phyloP scores from a whole-genome alignment of 2,888 invertebrate genomes.

The Nomada fucata region DNA sequence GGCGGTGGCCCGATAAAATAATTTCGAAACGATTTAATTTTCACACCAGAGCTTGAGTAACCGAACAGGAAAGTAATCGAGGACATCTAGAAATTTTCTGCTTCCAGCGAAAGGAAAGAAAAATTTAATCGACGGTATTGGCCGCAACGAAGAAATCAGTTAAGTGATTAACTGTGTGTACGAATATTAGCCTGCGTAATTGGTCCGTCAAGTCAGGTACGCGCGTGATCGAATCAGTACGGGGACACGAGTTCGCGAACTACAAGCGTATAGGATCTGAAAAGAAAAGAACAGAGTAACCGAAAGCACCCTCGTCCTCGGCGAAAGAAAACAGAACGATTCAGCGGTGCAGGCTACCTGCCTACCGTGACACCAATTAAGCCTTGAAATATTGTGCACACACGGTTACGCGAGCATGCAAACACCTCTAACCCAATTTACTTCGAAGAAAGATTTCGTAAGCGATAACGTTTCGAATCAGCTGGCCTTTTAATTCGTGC shows the following conservation, averaged over 20 bases:
- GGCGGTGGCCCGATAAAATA: too few species aligned
- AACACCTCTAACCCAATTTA: slow-evolving; percentile 58
- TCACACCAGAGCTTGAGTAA: too few species aligned
- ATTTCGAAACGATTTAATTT: too few species aligned
- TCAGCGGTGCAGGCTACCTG: slow-evolving; percentile 19
- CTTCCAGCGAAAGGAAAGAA: too few species aligned
- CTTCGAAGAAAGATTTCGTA: slow-evolving; percentile 45
- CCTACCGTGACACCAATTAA: slow-evolving; percentile 57
- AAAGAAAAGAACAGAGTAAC: slow-evolving; percentile 2
- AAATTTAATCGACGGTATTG: too few species aligned
- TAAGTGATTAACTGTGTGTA: too few species aligned
- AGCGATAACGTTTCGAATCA: slow-evolving; percentile 49
- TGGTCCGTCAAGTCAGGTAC: background rate
- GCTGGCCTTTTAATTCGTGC: slow-evolving; percentile 32
- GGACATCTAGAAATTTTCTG: too few species aligned
- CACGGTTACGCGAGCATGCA: slow-evolving; percentile 53
- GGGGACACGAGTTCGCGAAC: background rate
- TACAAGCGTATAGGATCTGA: background rate
- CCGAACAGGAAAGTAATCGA: too few species aligned
- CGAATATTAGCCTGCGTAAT: too few species aligned
- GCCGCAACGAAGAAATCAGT: too few species aligned
- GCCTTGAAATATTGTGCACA: slow-evolving; percentile 55
- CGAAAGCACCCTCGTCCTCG: slow-evolving; percentile 9
- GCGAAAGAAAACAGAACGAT: slow-evolving; percentile 39
- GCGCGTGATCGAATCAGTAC: background rate